Evolutionary conservation across 2,888 invertebrate genomes (phyloP), one percentile per base, ranked within the genome.

Genomic region (Thereva nobilitata): DNA sequence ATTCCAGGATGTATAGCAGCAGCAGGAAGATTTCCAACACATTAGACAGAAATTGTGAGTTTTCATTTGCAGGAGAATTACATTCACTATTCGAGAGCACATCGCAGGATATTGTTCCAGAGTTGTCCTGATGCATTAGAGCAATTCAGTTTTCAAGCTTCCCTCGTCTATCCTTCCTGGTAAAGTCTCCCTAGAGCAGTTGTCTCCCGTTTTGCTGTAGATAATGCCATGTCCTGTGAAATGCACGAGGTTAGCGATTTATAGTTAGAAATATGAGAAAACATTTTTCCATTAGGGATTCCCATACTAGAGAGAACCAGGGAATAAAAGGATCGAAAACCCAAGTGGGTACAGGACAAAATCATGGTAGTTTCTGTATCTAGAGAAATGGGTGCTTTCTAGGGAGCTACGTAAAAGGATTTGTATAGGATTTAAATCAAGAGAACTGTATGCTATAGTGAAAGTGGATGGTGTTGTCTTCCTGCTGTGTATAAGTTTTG

Each of bases 161-260:
- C 23, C 23, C 23, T 23, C 23, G 23, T 23, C 23, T 23, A 23
- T 23, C 23, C 23, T 23, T 23, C 23, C 23, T 23, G 23, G 23
- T 23, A 50, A 41, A 50, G 34, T 49, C 50, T 61, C 61, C 50
- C 23, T 23, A 23, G 23, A 61, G 49, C 50, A 41, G 61, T 53
- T 65, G 40, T 63, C 42, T 57, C 56, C 64, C 44, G 49, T 35
- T 61, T 61, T 61, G 53, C 45, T 37, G 54, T 9, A 56, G 55
- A 57, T 68, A 68, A 68, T 68, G 54, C 64, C 47, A 49, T 45
- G 68, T 68, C 65, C 57, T 12, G 64, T 45, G 57, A 68, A 53
- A 68, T 68, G 40, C 57, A 67, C 64, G 65, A 38, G 68, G 64
- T 64, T 57, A 65, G 59, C 68, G 57, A 65, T 68, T 65, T 68